Conservation (phyloP, 23 tunicate species). For the Diplosoma virens region DNA sequence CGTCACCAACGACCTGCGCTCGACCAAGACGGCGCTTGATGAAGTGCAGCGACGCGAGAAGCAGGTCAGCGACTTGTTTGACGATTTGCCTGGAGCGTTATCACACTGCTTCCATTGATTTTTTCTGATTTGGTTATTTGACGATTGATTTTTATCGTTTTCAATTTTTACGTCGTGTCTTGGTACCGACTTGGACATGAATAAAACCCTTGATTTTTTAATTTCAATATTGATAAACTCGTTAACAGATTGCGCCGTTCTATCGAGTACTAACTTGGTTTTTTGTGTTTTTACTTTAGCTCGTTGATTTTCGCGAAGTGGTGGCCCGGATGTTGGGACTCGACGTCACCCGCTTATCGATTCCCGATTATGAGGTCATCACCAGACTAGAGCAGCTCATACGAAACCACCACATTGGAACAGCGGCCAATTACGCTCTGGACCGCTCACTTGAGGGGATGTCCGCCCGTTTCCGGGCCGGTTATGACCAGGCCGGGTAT, state of each 20-base stretch:
- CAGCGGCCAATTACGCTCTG: slow-evolving; percentile 62
- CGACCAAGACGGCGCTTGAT: slow-evolving; percentile 76
- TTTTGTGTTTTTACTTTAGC: slow-evolving; percentile 37
- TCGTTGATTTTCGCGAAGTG: slow-evolving; percentile 95
- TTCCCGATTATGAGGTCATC: slow-evolving; percentile 92
- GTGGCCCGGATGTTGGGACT: slow-evolving; percentile 93
- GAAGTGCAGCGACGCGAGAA: slow-evolving; percentile 82
- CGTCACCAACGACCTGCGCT: slow-evolving; percentile 70
- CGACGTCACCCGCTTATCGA: slow-evolving; percentile 82
- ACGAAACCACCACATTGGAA: slow-evolving; percentile 80
- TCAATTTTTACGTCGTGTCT: too few relatives aligned
- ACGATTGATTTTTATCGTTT: too few relatives aligned
- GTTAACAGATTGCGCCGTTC: too few relatives aligned
- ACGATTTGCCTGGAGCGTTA: too few relatives aligned
- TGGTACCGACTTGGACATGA: too few relatives aligned
- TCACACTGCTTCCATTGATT: too few relatives aligned
- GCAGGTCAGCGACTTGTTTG: slow-evolving; percentile 83
- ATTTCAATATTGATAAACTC: too few relatives aligned
- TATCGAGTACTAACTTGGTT: too few relatives aligned
- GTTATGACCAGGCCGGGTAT: slow-evolving; percentile 29
- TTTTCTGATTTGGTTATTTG: too few relatives aligned
- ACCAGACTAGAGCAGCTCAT: slow-evolving; percentile 74
- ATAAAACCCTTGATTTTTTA: too few relatives aligned
- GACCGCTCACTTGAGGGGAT: slow-evolving; percentile 66
- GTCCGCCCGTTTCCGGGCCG: slow-evolving; percentile 58